Conservation (phyloP, 2,888 invertebrate species). For the Eumerus sabulonum region DNA sequence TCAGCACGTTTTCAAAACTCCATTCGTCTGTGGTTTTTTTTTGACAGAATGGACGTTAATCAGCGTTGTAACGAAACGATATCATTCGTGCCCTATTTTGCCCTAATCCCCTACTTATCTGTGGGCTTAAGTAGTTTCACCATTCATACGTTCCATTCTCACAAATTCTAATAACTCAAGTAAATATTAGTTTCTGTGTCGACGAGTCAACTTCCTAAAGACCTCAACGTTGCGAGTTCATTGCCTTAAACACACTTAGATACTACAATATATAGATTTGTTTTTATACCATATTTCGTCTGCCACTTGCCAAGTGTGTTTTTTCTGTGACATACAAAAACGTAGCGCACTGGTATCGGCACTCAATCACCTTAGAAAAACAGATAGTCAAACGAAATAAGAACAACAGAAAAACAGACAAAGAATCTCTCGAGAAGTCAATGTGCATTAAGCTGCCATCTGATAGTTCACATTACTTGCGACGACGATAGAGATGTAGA, state of each 20-base stretch:
- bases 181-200: slow-evolving; percentile 27
- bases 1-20: too few relatives aligned
- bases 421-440: slow-evolving; percentile 16
- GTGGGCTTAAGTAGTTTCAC: slow-evolving; percentile 9
- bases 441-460: slow-evolving; percentile 50
- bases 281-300: too few relatives aligned
- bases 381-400: slow-evolving; percentile 2
- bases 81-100: too few relatives aligned
- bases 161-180: slow-evolving; percentile 24
- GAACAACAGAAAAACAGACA: slow-evolving; percentile 15
- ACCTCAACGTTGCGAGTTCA: too few relatives aligned
- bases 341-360: slow-evolving; percentile 4
- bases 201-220: slow-evolving; percentile 4
- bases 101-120: background rate
- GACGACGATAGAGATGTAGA: slow-evolving; percentile 25
- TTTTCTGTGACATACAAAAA: slow-evolving; percentile 13
- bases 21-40: too few relatives aligned
- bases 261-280: too few relatives aligned
- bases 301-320: slow-evolving; percentile 23
- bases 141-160: background rate
- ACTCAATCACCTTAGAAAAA: background rate
- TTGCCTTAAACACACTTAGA: slow-evolving; percentile 10
- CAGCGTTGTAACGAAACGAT: too few relatives aligned
- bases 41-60: too few relatives aligned
- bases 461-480: slow-evolving; percentile 55